Conservation (phyloP, 2,113 vertebrate species). For the Falco punctatus region DNA sequence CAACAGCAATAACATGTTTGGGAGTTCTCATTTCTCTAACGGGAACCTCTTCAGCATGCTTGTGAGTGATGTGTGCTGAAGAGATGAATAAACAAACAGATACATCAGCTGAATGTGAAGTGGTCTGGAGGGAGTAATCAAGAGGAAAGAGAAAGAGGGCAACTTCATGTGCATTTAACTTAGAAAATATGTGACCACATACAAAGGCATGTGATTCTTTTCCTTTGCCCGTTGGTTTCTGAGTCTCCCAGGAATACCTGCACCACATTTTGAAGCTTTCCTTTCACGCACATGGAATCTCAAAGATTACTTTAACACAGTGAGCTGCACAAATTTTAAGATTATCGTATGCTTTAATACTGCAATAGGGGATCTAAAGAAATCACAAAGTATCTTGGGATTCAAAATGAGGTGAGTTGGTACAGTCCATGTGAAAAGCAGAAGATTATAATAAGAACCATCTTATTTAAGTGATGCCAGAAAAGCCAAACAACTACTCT, state of each 20-base stretch:
- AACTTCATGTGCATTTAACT: neutral
- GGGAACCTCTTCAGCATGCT: neutral
- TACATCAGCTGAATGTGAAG: neutral
- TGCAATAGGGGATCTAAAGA: neutral
- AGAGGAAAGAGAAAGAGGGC: neutral
- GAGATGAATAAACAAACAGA: slow-evolving; percentile 6
- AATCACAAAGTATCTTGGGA: neutral
- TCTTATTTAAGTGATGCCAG: neutral
- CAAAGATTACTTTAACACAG: neutral
- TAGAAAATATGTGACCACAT: neutral
- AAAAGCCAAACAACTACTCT: neutral
- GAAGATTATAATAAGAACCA: neutral
- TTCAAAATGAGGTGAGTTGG: neutral
- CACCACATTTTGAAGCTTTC: neutral
- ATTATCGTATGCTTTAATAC: neutral
- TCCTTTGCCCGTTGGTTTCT: neutral
- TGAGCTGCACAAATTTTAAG: neutral
- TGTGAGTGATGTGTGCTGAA: neutral
- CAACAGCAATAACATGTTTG: slow-evolving; percentile 20
- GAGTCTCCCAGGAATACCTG: neutral
- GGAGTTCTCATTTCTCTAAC: neutral
- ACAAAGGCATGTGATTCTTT: neutral
- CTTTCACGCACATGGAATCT: neutral
- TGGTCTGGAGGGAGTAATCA: neutral
- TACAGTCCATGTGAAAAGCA: neutral